Percentiles rank a stretch among this genome's conserved stretches.
These are phyloP conservation scores for Ara ararauna DNA, from an alignment of 2,797 vertebrate genomes.

Conservation along the genomic window DNA sequence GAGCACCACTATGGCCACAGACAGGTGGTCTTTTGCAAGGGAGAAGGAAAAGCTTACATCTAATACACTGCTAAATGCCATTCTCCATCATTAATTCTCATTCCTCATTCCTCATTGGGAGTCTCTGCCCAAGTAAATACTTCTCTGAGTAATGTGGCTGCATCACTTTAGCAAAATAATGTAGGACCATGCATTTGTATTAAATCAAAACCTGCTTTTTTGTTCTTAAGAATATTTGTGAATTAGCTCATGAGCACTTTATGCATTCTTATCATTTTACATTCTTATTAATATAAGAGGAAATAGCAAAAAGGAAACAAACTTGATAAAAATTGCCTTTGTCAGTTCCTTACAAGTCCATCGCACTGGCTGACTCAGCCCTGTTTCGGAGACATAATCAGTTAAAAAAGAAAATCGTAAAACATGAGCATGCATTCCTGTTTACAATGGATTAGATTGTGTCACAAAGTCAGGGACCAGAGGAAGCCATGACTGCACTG, in stretches of 20 bases:
- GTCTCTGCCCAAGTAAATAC: background rate
- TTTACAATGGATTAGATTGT: background rate
- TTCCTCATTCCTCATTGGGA: background rate
- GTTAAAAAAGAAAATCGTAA: background rate
- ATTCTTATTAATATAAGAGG: background rate
- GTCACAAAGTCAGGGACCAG: background rate
- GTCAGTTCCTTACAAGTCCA: background rate
- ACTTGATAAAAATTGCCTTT: background rate
- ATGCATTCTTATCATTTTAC: background rate
- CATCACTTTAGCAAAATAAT: background rate
- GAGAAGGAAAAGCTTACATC: background rate
- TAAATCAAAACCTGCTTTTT: background rate
- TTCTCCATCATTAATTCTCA: background rate
- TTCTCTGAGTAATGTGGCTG: background rate
- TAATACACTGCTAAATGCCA: background rate
- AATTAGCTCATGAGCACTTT: background rate
- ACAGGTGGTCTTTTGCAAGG: background rate
- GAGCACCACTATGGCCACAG: background rate
- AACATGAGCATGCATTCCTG: background rate
- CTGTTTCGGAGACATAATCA: background rate
- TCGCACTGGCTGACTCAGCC: background rate
- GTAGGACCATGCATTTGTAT: background rate
- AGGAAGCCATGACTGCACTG: background rate
- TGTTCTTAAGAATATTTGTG: background rate
- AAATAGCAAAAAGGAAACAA: background rate